phyloP scores from a whole-genome alignment of 2,113 vertebrate genomes.

The Indri indri region DNA sequence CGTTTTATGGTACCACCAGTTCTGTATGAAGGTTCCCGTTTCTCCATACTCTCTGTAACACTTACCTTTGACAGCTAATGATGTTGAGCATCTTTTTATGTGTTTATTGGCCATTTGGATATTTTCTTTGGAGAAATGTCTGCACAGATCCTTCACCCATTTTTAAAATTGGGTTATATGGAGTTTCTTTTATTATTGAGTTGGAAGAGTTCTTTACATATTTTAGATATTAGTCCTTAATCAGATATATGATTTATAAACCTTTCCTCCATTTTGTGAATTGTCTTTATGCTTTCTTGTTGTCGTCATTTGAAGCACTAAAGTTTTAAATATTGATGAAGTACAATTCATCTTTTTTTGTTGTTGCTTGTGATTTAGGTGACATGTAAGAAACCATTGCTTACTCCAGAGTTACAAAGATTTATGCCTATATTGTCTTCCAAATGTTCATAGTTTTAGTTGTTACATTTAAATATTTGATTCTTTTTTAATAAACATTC shows the following conservation, averaged over 20 bases:
- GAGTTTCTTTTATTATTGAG: neutral
- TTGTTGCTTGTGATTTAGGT: neutral
- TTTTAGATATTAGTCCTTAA: neutral
- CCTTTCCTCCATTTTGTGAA: neutral
- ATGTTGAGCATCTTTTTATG: neutral
- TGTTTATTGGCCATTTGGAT: neutral
- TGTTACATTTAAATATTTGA: neutral
- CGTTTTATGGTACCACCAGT: neutral
- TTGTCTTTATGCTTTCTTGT: neutral
- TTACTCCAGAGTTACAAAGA: neutral
- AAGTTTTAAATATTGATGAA: neutral
- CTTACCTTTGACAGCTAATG: neutral
- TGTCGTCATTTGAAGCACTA: neutral
- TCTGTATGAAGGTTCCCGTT: neutral
- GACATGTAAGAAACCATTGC: neutral
- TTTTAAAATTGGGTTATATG: neutral
- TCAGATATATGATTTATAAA: neutral
- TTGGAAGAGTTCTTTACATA: neutral
- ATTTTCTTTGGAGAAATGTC: neutral
- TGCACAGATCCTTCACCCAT: neutral
- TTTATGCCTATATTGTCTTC: neutral
- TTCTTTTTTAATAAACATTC: neutral
- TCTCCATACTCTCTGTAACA: neutral
- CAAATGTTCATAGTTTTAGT: neutral
- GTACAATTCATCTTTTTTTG: neutral